These are phyloP conservation scores for Erpetoichthys calabaricus DNA, from an alignment of 2,797 vertebrate species.

Conservation along the genomic window DNA sequence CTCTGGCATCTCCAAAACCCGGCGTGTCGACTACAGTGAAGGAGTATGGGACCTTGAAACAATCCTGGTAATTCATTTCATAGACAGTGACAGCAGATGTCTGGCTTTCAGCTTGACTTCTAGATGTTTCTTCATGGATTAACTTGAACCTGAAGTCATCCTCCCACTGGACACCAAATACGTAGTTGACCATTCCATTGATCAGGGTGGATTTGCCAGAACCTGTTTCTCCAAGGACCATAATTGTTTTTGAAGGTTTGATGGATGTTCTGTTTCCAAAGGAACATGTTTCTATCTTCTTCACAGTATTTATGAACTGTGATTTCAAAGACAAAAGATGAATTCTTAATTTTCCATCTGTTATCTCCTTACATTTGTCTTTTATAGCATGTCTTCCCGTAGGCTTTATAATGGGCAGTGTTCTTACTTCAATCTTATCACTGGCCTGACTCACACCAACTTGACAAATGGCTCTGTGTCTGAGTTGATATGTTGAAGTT, in stretches of 20 bases:
- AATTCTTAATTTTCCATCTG: no score
- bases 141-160: conserved; percentile 16
- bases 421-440: conserved; percentile 1
- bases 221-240: conserved; percentile 24
- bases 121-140: neutral
- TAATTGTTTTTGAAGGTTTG: conserved; percentile 16
- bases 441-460: conserved; percentile 9
- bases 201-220: conserved; percentile 18
- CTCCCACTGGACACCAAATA: conserved; percentile 13
- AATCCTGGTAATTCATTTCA: conserved; percentile 17
- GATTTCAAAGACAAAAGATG: no score
- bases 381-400: no score
- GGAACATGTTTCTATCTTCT: neutral
- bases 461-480: conserved; percentile 22
- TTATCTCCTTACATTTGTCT: no score
- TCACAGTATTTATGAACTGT: no score
- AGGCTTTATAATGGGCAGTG: conserved; percentile 7
- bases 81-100: conserved; percentile 20
- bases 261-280: conserved; percentile 11
- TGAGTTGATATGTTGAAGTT: conserved; percentile 29
- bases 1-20: conserved; percentile 19
- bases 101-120: conserved; percentile 18
- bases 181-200: conserved; percentile 30
- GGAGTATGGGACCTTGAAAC: conserved; percentile 17
- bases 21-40: conserved; percentile 30